Percentiles rank a stretch among this genome's conserved stretches.
Conservation (phyloP, 2,888 invertebrate species). For the Ectropis crepuscularia region DNA sequence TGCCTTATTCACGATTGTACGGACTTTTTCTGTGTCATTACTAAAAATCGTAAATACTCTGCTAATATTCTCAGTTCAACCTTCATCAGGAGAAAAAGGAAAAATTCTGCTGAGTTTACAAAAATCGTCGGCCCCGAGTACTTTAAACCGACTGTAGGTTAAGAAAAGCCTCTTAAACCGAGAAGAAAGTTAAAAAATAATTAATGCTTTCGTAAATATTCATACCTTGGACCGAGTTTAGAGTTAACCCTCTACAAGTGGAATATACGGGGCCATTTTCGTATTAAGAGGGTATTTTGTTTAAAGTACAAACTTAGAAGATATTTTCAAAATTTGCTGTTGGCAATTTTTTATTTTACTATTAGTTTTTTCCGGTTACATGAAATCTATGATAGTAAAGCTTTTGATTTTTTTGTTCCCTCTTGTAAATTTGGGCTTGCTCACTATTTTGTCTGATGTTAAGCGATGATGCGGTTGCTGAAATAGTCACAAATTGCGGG, state of each 20-base stretch:
- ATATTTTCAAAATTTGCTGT: too few species aligned
- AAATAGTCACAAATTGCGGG: too few species aligned
- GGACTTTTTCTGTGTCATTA: too few species aligned
- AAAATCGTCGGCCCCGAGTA: constrained; percentile 60
- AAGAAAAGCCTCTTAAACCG: constrained; percentile 79
- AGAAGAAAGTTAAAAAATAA: constrained; percentile 84
- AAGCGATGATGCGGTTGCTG: too few species aligned
- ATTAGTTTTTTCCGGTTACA: too few species aligned
- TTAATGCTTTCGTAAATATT: constrained; percentile 86
- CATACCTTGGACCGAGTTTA: constrained; percentile 82
- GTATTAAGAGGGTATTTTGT: background rate
- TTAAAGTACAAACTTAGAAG: background rate
- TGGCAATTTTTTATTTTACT: too few species aligned
- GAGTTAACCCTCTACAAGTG: constrained; percentile 71
- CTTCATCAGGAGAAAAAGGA: constrained; percentile 44
- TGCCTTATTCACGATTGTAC: too few species aligned
- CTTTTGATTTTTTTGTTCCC: too few species aligned
- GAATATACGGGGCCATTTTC: constrained; percentile 44
- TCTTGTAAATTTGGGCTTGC: too few species aligned
- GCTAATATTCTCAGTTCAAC: background rate
- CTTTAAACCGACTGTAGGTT: constrained; percentile 61
- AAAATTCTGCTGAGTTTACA: constrained; percentile 28
- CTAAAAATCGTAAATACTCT: background rate
- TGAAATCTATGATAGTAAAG: too few species aligned
- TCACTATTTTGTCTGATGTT: too few species aligned